Evolutionary conservation across 2,113 vertebrate species (phyloP).

Genomic region (Megaleporinus macrocephalus): DNA sequence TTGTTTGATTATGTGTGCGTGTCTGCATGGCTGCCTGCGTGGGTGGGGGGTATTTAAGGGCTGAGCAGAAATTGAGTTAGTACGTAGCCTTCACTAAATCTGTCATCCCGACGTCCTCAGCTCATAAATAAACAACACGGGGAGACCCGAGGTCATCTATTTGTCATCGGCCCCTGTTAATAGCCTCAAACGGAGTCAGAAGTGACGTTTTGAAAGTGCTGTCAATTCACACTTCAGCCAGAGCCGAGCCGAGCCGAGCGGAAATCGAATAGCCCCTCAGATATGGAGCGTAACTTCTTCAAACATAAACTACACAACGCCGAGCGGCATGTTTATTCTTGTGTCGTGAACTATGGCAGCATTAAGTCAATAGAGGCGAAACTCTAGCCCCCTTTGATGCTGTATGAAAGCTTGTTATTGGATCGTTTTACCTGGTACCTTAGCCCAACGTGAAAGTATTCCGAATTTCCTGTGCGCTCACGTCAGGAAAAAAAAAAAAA

Average conservation of each 20-base stretch:
- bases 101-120: constrained; percentile 66
- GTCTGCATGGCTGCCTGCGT: constrained; percentile 52
- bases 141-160: constrained; percentile 52
- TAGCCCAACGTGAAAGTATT: constrained; percentile 54
- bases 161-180: constrained; percentile 61
- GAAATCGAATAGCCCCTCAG: not conserved
- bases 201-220: constrained; percentile 37
- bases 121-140: constrained; percentile 70
- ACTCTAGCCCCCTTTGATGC: constrained; percentile 61
- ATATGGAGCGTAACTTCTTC: constrained; percentile 1
- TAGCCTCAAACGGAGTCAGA: constrained; percentile 36
- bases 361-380: constrained; percentile 65
- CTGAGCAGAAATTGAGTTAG: constrained; percentile 73
- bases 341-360: constrained; percentile 34
- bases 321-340: constrained; percentile 24
- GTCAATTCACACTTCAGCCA: constrained; percentile 17
- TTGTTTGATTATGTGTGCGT: constrained; percentile 27
- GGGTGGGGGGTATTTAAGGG: constrained; percentile 64
- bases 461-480: constrained; percentile 55
- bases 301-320: constrained; percentile 8
- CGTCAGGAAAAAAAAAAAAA: constrained; percentile 55
- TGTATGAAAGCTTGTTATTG: constrained; percentile 58
- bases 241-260: not conserved
- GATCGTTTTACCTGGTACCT: constrained; percentile 65
- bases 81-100: constrained; percentile 74